phyloP scores from a whole-genome alignment of 2,113 vertebrate genomes.

The Azemiops feae region DNA sequence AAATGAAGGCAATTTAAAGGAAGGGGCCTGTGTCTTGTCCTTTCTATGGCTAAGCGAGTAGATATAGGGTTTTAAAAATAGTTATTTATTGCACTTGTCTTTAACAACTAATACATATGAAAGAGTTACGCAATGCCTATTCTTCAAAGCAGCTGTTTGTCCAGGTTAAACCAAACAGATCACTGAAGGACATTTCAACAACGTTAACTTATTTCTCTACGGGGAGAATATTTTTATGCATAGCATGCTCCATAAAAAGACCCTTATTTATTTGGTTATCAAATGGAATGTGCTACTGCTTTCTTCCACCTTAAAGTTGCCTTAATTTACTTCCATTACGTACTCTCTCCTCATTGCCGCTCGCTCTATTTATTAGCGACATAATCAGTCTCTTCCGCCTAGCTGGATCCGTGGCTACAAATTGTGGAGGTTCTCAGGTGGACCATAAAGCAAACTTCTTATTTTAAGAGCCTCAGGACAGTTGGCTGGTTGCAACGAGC shows the following conservation, averaged over 20 bases:
- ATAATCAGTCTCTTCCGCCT: constrained; percentile 58
- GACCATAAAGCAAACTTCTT: constrained; percentile 67
- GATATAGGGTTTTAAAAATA: background rate
- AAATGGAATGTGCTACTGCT: constrained; percentile 34
- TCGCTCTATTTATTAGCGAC: constrained; percentile 63
- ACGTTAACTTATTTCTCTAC: background rate
- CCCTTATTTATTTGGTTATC: constrained; percentile 21
- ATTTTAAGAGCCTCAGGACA: constrained; percentile 61
- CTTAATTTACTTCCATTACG: constrained; percentile 51
- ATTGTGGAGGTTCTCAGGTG: constrained; percentile 59
- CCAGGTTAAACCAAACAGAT: background rate
- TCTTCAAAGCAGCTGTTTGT: background rate
- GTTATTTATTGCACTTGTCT: background rate
- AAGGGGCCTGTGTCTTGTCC: background rate
- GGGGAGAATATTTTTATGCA: background rate
- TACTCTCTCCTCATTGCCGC: constrained; percentile 47
- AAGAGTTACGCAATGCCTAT: background rate
- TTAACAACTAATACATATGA: background rate
- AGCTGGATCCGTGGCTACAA: constrained; percentile 49
- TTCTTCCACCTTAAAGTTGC: constrained; percentile 35
- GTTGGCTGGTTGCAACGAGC: constrained; percentile 61
- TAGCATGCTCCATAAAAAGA: background rate
- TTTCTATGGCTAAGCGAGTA: background rate
- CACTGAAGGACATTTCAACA: background rate
- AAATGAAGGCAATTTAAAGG: background rate